Percentiles rank a stretch among this genome's conserved stretches.
phyloP scores from a whole-genome alignment of 2,113 vertebrate genomes.

The Sylvia atricapilla region DNA sequence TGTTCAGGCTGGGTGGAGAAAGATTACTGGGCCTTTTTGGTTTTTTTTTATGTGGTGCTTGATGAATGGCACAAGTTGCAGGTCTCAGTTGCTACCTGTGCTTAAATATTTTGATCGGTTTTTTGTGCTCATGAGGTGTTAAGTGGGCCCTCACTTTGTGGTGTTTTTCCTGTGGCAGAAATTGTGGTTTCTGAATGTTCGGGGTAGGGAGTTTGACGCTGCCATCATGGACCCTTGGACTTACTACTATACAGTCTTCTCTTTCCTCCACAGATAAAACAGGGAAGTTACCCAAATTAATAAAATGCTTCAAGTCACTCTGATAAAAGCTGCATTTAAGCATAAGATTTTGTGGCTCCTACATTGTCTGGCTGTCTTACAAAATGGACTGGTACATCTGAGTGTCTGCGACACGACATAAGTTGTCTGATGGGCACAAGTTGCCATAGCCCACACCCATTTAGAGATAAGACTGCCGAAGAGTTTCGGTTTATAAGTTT shows the following conservation, averaged over 20 bases:
- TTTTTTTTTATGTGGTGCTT: neutral
- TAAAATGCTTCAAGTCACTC: neutral
- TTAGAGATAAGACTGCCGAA: neutral
- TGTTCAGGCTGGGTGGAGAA: neutral
- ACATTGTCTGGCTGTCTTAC: neutral
- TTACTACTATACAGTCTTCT: neutral
- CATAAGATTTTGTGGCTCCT: neutral
- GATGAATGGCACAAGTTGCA: neutral
- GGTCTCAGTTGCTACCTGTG: neutral
- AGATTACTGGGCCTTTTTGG: neutral
- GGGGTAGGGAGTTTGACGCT: neutral
- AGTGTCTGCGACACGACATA: neutral
- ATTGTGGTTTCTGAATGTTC: neutral
- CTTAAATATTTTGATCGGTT: neutral
- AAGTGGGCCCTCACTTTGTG: neutral
- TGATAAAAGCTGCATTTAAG: neutral
- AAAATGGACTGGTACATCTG: neutral
- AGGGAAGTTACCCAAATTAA: neutral
- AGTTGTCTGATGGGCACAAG: neutral
- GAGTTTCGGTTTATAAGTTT: neutral
- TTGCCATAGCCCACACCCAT: neutral
- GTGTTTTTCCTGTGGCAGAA: neutral
- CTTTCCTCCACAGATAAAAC: neutral
- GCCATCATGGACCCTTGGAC: neutral
- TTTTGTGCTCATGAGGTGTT: accelerated